Evolutionary conservation across 2,113 vertebrate genomes (phyloP).

Genomic region (Colistium nudipinnis): DNA sequence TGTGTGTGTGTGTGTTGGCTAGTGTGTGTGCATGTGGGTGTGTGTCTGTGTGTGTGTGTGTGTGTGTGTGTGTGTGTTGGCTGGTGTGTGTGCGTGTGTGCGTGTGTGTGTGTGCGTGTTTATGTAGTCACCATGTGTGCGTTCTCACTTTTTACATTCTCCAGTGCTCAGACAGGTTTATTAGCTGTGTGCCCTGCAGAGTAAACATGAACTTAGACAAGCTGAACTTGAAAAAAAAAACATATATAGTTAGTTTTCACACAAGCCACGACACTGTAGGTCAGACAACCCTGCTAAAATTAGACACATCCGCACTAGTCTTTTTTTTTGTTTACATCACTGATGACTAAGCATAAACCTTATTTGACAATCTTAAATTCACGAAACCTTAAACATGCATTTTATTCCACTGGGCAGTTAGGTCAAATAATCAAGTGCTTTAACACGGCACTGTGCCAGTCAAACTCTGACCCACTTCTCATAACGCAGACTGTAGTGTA

Average conservation of each 20-base stretch:
- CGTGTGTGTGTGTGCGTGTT: constrained; percentile 12
- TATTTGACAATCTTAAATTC: background rate
- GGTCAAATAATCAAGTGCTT: constrained; percentile 6
- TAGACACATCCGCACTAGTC: background rate
- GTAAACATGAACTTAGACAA: constrained; percentile 51
- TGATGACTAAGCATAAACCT: background rate
- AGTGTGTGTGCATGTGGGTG: constrained; percentile 15
- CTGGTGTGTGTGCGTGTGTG: background rate
- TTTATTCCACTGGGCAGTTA: constrained; percentile 1
- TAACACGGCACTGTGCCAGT: background rate
- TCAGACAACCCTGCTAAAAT: constrained; percentile 18
- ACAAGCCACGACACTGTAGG: constrained; percentile 1
- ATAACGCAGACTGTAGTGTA: background rate
- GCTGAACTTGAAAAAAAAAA: background rate
- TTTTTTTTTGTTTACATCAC: background rate
- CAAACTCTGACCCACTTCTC: constrained; percentile 8
- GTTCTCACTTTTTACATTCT: constrained; percentile 33
- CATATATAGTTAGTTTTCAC: background rate
- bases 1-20: background rate
- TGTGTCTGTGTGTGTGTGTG: constrained; percentile 7
- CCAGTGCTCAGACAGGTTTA: constrained; percentile 61
- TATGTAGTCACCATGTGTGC: background rate
- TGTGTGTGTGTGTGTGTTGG: constrained; percentile 9
- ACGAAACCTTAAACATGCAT: background rate
- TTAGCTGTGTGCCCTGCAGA: constrained; percentile 56